These are phyloP conservation scores for Pangasius sanitwongsei DNA, from an alignment of 2,797 vertebrate species.

Conservation along the genomic window DNA sequence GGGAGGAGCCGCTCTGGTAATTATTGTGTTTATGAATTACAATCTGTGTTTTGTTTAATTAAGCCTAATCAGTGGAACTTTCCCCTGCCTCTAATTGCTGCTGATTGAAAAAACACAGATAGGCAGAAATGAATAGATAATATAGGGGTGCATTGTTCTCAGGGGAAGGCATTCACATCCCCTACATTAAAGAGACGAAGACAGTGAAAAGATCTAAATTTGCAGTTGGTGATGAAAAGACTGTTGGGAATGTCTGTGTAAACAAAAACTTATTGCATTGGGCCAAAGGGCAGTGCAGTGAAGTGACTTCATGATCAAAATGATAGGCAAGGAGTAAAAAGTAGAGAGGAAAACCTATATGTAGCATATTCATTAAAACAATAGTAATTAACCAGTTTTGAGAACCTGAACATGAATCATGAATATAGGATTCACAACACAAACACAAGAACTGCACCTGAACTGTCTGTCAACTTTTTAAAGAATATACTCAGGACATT, in stretches of 20 bases:
- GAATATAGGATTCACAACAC: not conserved
- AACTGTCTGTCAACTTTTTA: not conserved
- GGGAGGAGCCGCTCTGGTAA: constrained; percentile 14
- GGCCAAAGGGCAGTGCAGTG: constrained; percentile 48
- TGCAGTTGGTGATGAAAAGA: constrained; percentile 51
- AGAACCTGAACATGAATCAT: not conserved
- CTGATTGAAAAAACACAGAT: constrained; percentile 51
- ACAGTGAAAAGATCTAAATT: constrained; percentile 49
- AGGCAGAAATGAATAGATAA: constrained; percentile 57
- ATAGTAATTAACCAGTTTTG: not conserved
- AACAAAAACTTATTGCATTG: constrained; percentile 58
- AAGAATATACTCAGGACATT: not conserved
- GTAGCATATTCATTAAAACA: constrained; percentile 18
- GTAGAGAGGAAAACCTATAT: not conserved
- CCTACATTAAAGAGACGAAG: constrained; percentile 49
- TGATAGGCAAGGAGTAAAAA: constrained; percentile 17
- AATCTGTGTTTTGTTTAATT: constrained; percentile 54
- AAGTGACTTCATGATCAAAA: constrained; percentile 40
- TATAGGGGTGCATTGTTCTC: constrained; percentile 42
- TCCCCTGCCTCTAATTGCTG: constrained; percentile 51
- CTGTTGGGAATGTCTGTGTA: constrained; percentile 46
- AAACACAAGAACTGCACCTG: not conserved
- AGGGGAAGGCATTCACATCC: constrained; percentile 35
- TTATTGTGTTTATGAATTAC: constrained; percentile 46
- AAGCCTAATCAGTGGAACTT: constrained; percentile 54